Base-by-base conservation (phyloP, 2,113 vertebrate species). In the Hyaena hyaena region DNA sequence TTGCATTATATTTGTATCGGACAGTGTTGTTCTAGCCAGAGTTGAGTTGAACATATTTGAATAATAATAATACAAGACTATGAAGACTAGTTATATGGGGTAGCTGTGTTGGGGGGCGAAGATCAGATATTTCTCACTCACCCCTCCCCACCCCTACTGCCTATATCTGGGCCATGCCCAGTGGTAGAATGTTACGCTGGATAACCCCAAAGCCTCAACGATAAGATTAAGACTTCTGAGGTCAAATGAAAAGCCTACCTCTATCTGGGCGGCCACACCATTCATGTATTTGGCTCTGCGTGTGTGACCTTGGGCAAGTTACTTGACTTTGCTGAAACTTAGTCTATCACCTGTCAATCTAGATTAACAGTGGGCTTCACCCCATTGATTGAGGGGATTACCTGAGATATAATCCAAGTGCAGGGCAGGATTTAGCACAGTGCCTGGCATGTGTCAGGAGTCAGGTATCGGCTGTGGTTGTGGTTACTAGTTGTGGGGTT, bases 231-330 rank as follows among this genome's bases (percentile, higher is more conserved):
- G 73, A 28, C 12, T 89, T 81, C 79, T 33, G 58, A 43, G 58
- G n/a, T 63, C 68, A 84, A 77, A 79, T 63, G 63, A 91, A 88
- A 35, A 79, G 43, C 26, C n/a, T 69, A 39, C 33, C 10, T 24
- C 28, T 14, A 5, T 43, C 4, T 55, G 19, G 43, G 35, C 63
- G 45, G 61, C 68, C 43, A 17, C 14, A n/a, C 84, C 43, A 4
- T 28, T 95, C 33, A 45, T 12, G 45, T 14, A 50, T 12, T 80
- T 53, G 63, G 63, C 66, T 71, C 3, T 61, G 28, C 69, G 28
- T 76, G 16, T 66, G 58, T 95, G 94, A 96, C 69, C 11, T 50
- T 82, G 55, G 94, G 9, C 50, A 45, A 71, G 35, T 93, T 71
- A 83, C 66, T 95, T 94, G 17, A 43, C 61, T 88, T 76, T 77